Conservation (phyloP, 1,140 invertebrate genomes). For the Odontomachus brunneus region DNA sequence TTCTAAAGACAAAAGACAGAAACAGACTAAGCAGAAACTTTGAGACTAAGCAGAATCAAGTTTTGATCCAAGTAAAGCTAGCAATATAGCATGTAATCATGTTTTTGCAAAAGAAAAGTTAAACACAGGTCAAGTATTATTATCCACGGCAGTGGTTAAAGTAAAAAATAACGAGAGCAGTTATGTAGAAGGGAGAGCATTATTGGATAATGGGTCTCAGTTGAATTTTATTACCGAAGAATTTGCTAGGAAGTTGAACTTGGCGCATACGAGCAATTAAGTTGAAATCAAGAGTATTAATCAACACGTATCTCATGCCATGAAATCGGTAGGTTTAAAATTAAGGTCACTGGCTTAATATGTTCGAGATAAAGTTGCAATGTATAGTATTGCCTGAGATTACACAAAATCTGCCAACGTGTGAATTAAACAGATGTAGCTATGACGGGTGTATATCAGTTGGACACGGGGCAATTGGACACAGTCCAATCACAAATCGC, state of each 20-base stretch:
- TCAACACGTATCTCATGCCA: not conserved
- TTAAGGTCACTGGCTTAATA: not conserved
- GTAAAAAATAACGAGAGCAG: not conserved
- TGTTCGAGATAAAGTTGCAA: not conserved
- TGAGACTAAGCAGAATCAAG: too few species aligned
- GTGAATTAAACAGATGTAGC: not conserved
- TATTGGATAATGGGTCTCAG: too few species aligned
- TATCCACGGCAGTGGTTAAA: not conserved
- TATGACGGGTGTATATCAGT: too few species aligned
- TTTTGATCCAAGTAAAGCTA: not conserved
- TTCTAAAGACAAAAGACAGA: not conserved
- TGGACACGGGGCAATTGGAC: too few species aligned
- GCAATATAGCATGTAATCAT: not conserved
- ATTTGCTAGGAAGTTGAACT: not conserved
- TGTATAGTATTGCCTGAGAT: not conserved
- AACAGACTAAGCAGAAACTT: not conserved
- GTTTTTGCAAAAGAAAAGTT: too few species aligned
- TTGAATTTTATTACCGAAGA: constrained; percentile 3
- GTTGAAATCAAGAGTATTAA: not conserved
- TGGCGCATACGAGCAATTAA: not conserved
- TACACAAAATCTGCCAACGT: not conserved
- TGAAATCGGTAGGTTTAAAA: not conserved
- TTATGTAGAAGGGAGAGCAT: not conserved
- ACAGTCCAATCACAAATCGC: too few species aligned
- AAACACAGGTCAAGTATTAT: not conserved